Conservation (phyloP, 2,113 vertebrate genomes). For the Colossoma macropomum region DNA sequence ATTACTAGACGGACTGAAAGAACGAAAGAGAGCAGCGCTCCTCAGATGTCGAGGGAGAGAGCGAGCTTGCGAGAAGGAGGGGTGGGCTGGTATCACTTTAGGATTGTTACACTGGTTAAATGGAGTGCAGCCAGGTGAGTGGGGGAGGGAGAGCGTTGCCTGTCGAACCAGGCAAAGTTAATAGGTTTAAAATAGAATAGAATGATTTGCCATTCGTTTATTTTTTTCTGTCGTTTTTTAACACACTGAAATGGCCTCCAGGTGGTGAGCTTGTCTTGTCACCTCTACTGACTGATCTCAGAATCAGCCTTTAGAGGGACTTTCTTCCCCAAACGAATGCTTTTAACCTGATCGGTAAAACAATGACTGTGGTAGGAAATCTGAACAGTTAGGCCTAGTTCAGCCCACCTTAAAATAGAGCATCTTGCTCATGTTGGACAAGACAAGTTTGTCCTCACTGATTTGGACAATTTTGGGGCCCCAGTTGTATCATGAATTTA, state of each 20-base stretch:
- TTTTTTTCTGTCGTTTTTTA: background rate
- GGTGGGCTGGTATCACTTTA: slow-evolving; percentile 1
- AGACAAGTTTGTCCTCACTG: background rate
- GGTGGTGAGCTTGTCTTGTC: slow-evolving; percentile 51
- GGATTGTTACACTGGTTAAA: slow-evolving; percentile 1
- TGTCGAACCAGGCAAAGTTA: background rate
- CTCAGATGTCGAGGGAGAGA: background rate
- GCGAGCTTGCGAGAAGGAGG: background rate
- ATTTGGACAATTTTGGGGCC: background rate
- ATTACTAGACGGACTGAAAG: slow-evolving; percentile 54
- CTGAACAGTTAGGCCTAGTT: background rate
- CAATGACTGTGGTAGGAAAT: background rate
- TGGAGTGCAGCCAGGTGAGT: background rate
- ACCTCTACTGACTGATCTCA: slow-evolving; percentile 57
- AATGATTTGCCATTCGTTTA: background rate
- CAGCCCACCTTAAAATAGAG: background rate
- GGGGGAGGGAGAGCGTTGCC: background rate
- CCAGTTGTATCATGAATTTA: slow-evolving; percentile 5
- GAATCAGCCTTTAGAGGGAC: slow-evolving; percentile 49
- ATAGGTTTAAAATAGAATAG: slow-evolving; percentile 11
- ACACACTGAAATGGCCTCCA: slow-evolving; percentile 61
- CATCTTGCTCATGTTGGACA: background rate
- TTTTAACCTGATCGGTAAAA: background rate
- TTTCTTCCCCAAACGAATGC: background rate
- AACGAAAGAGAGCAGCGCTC: slow-evolving; percentile 41